phyloP scores from a whole-genome alignment of 1,140 invertebrate genomes.

The Mycetomoellerius zeteki region DNA sequence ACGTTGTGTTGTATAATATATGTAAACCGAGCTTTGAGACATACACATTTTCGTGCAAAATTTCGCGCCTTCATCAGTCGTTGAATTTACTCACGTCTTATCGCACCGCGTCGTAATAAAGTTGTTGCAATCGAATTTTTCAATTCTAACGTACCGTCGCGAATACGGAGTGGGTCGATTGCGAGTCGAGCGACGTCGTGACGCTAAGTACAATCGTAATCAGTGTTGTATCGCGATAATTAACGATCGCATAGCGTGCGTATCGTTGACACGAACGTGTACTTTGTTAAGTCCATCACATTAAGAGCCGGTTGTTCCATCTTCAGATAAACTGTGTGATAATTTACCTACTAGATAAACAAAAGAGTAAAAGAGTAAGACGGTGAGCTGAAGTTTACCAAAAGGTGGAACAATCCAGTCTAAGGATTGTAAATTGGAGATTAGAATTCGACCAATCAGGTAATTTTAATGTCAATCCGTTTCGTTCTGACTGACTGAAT shows the following conservation, averaged over 20 bases:
- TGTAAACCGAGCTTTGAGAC: not conserved
- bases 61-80: not conserved
- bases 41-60: no score
- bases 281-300: no score
- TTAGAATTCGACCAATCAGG: no score
- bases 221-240: not conserved
- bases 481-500: no score
- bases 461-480: no score
- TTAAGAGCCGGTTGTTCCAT: no score
- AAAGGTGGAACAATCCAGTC: no score
- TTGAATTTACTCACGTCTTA: not conserved
- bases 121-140: not conserved
- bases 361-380: no score
- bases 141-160: not conserved
- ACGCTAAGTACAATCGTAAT: not conserved
- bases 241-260: not conserved
- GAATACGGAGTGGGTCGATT: not conserved
- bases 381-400: no score
- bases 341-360: no score
- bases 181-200: not conserved
- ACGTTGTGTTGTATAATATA: not conserved
- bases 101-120: not conserved
- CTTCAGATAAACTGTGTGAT: no score
- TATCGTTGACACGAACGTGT: not conserved
- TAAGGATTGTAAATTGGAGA: no score